Evolutionary conservation across 2,888 invertebrate genomes (phyloP).

Genomic region (Notodonta ziczac): DNA sequence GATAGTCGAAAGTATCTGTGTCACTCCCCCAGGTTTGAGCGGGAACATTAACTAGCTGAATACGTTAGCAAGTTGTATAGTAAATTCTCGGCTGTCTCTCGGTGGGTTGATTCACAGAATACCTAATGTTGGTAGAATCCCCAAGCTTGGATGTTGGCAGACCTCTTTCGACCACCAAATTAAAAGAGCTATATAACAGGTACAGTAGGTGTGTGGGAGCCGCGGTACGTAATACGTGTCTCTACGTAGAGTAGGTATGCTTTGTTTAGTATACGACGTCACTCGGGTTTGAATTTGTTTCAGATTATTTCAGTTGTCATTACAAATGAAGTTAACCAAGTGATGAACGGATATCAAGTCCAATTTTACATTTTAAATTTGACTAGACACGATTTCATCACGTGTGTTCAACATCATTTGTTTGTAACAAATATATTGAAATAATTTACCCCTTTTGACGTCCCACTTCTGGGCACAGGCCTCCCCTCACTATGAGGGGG

Average conservation of each 20-base stretch:
- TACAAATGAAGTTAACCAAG: too few species aligned
- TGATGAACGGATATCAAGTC: too few species aligned
- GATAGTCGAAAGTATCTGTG: not conserved
- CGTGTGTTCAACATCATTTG: too few species aligned
- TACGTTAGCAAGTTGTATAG: constrained; percentile 26
- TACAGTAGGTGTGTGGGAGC: constrained; percentile 19
- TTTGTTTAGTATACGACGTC: not conserved
- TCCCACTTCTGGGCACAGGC: too few species aligned
- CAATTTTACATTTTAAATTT: too few species aligned
- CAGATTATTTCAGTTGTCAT: not conserved
- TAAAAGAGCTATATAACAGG: constrained; percentile 36
- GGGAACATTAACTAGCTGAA: constrained; percentile 21
- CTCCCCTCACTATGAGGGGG: too few species aligned
- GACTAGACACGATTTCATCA: too few species aligned
- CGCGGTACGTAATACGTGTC: constrained; percentile 26
- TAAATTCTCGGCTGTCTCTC: constrained; percentile 36
- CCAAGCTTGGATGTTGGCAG: constrained; percentile 39
- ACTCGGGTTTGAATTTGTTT: not conserved
- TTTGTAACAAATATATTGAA: too few species aligned
- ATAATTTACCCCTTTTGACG: too few species aligned
- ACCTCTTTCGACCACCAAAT: constrained; percentile 45
- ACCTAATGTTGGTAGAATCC: constrained; percentile 40
- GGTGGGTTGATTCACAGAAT: constrained; percentile 37
- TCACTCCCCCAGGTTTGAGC: constrained; percentile 11
- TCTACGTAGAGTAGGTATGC: constrained; percentile 3